Percentiles rank a stretch among this genome's conserved stretches.
These are phyloP conservation scores for Aphis gossypii DNA, from an alignment of 1,140 invertebrate genomes.

Conservation along the genomic window DNA sequence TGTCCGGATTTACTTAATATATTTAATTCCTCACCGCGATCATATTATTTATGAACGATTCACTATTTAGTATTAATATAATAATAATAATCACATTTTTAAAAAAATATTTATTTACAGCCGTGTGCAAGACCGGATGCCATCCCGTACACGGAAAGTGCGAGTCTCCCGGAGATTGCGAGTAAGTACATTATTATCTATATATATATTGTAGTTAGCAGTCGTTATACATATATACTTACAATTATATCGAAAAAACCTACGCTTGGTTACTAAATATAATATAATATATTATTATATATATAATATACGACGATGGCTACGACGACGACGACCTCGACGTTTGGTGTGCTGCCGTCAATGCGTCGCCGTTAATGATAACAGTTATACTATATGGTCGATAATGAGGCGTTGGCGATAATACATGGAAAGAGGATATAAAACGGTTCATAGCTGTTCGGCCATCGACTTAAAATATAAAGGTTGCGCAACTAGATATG, in stretches of 20 bases:
- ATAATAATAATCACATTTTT: slow-evolving; percentile 40
- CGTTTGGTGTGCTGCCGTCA: not conserved
- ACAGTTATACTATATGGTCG: not conserved
- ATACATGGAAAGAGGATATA: not conserved
- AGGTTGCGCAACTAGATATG: not conserved
- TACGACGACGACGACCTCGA: not conserved
- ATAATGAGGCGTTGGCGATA: not conserved
- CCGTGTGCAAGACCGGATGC: slow-evolving; percentile 88
- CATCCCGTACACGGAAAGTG: slow-evolving; percentile 88
- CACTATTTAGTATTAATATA: not conserved
- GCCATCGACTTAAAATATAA: not conserved
- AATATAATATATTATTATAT: not conserved
- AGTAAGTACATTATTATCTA: slow-evolving; percentile 70
- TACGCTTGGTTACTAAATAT: not conserved
- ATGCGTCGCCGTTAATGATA: not conserved
- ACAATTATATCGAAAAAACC: slow-evolving; percentile 15
- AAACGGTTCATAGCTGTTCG: not conserved
- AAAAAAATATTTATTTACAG: slow-evolving; percentile 69
- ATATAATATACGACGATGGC: not conserved
- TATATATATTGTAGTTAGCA: not conserved
- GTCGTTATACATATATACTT: not conserved
- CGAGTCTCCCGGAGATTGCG: slow-evolving; percentile 85
- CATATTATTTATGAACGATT: not conserved
- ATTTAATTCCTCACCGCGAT: not conserved
- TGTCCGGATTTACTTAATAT: not conserved